A percentile compares a stretch with the other conserved stretches of the same genome.
Evolutionary conservation across 2,888 invertebrate species (phyloP).

Genomic region (Noctua comes): DNA sequence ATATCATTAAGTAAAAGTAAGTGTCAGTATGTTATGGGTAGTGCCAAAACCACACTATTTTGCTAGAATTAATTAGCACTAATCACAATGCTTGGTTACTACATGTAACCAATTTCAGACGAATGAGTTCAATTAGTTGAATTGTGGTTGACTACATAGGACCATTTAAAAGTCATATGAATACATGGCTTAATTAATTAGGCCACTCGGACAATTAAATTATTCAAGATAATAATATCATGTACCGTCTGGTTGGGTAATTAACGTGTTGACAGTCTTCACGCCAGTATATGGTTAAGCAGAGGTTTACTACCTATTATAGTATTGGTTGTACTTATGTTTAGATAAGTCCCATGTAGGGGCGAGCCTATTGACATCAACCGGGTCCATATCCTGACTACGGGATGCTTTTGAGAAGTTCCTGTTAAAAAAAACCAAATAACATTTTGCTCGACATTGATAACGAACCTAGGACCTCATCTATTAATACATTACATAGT

Average conservation of each 20-base stretch:
- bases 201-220: background rate
- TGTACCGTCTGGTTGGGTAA: background rate
- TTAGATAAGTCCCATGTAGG: background rate
- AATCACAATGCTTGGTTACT: constrained; percentile 1
- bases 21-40: background rate
- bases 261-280: background rate
- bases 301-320: background rate
- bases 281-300: background rate
- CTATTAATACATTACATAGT: background rate
- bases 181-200: background rate
- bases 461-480: background rate
- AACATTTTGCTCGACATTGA: background rate
- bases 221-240: background rate
- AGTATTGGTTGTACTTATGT: no score
- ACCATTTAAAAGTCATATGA: constrained; percentile 2
- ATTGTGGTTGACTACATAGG: background rate
- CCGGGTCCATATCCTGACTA: background rate
- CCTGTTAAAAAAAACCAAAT: background rate
- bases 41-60: background rate
- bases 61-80: constrained; percentile 13
- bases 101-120: background rate
- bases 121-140: constrained; percentile 11
- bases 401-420: background rate
- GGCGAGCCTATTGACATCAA: background rate
- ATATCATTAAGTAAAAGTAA: no score